Evolutionary conservation across 2,113 vertebrate genomes (phyloP).

Genomic region (Equus przewalskii): DNA sequence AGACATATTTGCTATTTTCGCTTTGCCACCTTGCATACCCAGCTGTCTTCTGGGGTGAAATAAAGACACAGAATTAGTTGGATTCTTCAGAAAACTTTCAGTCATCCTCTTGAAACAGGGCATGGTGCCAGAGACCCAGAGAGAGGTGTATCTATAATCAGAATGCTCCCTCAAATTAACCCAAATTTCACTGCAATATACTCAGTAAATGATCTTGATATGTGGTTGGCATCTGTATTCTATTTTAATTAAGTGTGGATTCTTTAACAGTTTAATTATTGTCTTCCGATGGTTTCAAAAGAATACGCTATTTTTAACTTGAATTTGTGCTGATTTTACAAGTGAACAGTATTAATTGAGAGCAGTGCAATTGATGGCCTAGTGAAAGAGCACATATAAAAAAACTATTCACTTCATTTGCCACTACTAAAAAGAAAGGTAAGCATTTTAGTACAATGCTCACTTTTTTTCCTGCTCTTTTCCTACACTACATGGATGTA

Average conservation of each 20-base stretch:
- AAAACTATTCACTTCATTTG: not conserved
- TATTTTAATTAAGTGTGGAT: not conserved
- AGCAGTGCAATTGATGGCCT: not conserved
- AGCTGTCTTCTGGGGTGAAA: not conserved
- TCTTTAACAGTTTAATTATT: not conserved
- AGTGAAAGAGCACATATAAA: not conserved
- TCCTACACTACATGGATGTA: not conserved
- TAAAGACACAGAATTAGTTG: fast-evolving
- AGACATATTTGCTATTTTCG: not conserved
- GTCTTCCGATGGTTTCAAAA: not conserved
- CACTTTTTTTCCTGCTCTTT: not conserved
- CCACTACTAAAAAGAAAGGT: constrained; percentile 13
- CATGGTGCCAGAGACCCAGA: fast-evolving
- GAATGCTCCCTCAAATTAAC: not conserved
- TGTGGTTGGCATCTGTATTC: not conserved
- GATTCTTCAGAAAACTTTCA: not conserved
- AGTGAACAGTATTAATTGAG: not conserved
- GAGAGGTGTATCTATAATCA: not conserved
- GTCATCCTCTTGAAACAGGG: not conserved
- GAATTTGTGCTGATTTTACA: not conserved
- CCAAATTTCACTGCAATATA: not conserved
- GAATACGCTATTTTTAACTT: not conserved
- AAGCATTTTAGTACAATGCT: not conserved
- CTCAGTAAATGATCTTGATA: not conserved
- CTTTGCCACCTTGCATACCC: not conserved